A percentile compares a stretch with the other conserved stretches of the same genome.
phyloP scores from a whole-genome alignment of 2,113 vertebrate genomes.

The Petrocephalus zakoni region DNA sequence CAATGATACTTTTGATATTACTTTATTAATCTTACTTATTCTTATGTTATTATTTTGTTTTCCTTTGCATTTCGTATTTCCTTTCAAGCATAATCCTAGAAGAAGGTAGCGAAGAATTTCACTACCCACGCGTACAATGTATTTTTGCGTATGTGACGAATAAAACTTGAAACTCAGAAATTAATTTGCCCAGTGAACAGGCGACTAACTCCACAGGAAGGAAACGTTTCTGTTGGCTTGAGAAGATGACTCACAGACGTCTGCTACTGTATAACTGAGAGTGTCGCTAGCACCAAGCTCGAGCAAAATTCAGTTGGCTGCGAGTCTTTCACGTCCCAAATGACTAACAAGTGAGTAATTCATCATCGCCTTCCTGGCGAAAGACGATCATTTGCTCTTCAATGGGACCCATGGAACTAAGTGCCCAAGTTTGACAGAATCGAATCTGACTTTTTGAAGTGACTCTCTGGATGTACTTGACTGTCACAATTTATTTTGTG shows the following conservation, averaged over 20 bases:
- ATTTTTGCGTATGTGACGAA: not conserved
- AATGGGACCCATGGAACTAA: slow-evolving; percentile 22
- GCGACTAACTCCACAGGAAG: not conserved
- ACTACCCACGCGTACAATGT: not conserved
- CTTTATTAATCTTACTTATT: not conserved
- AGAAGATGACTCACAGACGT: not conserved
- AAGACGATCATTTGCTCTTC: slow-evolving; percentile 25
- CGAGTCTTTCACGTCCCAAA: slow-evolving; percentile 24
- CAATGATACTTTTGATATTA: not conserved
- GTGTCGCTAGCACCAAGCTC: not conserved
- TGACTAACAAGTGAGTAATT: slow-evolving; percentile 32
- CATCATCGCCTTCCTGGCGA: slow-evolving; percentile 25
- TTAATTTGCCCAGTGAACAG: not conserved
- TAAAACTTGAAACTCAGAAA: not conserved
- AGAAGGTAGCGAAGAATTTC: not conserved
- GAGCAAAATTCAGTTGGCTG: not conserved
- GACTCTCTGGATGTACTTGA: slow-evolving; percentile 38
- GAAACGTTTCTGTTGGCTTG: not conserved
- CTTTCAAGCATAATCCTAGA: not conserved
- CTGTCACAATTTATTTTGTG: slow-evolving; percentile 47
- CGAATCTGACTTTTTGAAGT: slow-evolving; percentile 36
- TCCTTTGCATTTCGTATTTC: not conserved
- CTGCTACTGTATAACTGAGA: not conserved
- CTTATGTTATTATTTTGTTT: not conserved
- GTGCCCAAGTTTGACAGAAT: slow-evolving; percentile 35